These are phyloP conservation scores for Zosterops lateralis DNA, from an alignment of 2,113 vertebrate species.

Conservation along the genomic window DNA sequence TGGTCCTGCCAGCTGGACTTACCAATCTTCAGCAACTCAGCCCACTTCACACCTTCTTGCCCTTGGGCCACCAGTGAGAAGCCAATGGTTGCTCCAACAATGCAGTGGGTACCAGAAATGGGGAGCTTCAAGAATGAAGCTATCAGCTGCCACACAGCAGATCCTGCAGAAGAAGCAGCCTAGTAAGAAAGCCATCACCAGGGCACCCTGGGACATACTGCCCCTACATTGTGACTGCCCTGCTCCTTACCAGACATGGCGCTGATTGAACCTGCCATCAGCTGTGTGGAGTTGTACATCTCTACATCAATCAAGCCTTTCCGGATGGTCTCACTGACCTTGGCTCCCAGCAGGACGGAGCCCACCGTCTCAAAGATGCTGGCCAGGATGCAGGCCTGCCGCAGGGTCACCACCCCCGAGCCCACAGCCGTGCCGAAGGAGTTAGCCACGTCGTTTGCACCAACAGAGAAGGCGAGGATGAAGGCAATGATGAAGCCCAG, in stretches of 20 bases:
- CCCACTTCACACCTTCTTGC: constrained; percentile 88
- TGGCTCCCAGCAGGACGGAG: constrained; percentile 91
- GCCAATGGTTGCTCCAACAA: constrained; percentile 94
- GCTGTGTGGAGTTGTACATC: constrained; percentile 80
- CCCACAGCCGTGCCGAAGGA: constrained; percentile 97
- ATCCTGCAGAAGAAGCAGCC: constrained; percentile 74
- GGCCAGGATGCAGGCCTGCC: constrained; percentile 90
- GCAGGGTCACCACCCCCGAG: constrained; percentile 90
- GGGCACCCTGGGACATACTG: rapidly evolving
- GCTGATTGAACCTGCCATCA: constrained; percentile 90
- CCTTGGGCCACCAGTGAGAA: constrained; percentile 91
- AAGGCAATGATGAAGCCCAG: constrained; percentile 95
- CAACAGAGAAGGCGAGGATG: constrained; percentile 93
- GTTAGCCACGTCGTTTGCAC: constrained; percentile 97
- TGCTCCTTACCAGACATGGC: constrained; percentile 90
- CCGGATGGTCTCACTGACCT: constrained; percentile 95
- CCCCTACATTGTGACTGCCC: too few species aligned
- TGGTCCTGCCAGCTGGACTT: background rate
- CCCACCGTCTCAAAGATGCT: constrained; percentile 93
- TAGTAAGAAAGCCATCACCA: background rate
- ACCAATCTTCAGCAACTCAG: constrained; percentile 92
- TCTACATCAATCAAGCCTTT: constrained; percentile 88
- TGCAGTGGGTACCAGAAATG: constrained; percentile 97
- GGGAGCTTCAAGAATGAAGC: constrained; percentile 96
- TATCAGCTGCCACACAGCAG: constrained; percentile 91